phyloP scores from a whole-genome alignment of 2,113 vertebrate species.

The Ginglymostoma cirratum region DNA sequence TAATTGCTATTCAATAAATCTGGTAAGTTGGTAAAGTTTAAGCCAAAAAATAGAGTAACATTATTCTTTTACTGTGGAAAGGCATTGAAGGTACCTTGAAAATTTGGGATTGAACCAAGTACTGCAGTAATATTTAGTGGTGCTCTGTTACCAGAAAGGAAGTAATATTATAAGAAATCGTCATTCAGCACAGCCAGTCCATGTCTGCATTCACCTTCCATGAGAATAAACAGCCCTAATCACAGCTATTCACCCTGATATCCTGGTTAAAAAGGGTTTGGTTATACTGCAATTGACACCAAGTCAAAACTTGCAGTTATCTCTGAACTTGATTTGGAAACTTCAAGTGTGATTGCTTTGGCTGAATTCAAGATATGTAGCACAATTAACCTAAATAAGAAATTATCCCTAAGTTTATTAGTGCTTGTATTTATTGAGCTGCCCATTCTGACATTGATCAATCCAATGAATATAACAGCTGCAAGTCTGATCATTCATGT shows the following conservation, averaged over 20 bases:
- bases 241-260: not conserved
- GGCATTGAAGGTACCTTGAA: not conserved
- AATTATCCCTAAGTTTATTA: not conserved
- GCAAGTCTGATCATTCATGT: not conserved
- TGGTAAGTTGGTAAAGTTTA: not conserved
- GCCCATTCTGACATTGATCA: not conserved
- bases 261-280: not conserved
- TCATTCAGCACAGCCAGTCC: not conserved
- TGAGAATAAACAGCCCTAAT: not conserved
- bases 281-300: not conserved
- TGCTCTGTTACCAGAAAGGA: not conserved
- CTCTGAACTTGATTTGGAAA: not conserved
- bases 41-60: not conserved
- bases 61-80: not conserved
- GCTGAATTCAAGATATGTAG: not conserved
- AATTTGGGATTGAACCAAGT: not conserved
- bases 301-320: not conserved
- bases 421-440: not conserved
- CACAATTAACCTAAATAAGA: not conserved
- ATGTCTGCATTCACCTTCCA: not conserved
- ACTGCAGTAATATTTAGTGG: not conserved
- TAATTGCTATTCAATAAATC: conserved; percentile 15
- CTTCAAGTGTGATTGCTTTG: not conserved
- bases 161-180: not conserved
- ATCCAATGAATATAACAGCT: not conserved